phyloP scores from a whole-genome alignment of 2,888 invertebrate genomes.

The Priocnemis perturbator region DNA sequence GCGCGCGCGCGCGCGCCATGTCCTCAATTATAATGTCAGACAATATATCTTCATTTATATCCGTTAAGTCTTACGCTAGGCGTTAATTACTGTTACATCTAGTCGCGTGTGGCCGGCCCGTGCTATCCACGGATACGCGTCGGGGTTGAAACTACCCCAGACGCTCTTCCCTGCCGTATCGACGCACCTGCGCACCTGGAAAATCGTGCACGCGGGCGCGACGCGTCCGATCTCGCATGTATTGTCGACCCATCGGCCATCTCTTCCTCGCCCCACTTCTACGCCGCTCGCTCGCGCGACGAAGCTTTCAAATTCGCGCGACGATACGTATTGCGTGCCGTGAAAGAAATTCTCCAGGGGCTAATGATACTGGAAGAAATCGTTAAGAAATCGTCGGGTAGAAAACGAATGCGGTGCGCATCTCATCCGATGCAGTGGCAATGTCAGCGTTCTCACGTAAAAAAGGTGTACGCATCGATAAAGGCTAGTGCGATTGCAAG shows the following conservation, averaged over 20 bases:
- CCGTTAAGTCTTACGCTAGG: constrained; percentile 66
- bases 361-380: too few relatives aligned
- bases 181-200: constrained; percentile 37
- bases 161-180: constrained; percentile 8
- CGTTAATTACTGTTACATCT: constrained; percentile 72
- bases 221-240: neutral
- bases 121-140: constrained; percentile 68
- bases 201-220: constrained; percentile 38
- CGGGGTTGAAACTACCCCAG: neutral
- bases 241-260: neutral
- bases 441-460: too few relatives aligned
- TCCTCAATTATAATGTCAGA: constrained; percentile 56
- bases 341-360: neutral
- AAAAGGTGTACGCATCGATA: too few relatives aligned
- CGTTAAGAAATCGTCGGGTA: too few relatives aligned
- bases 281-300: neutral
- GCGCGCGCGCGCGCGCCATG: constrained; percentile 6
- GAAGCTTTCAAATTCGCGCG: neutral
- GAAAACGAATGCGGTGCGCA: too few relatives aligned
- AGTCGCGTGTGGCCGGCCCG: constrained; percentile 73
- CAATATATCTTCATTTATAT: constrained; percentile 61
- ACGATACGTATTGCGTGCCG: neutral
- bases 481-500: too few relatives aligned
- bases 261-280: neutral
- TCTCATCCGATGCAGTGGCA: too few relatives aligned